Percentiles rank a stretch among this genome's conserved stretches.
These are phyloP conservation scores for Trematomus loennbergii DNA, from an alignment of 2,113 vertebrate species.

Conservation along the genomic window DNA sequence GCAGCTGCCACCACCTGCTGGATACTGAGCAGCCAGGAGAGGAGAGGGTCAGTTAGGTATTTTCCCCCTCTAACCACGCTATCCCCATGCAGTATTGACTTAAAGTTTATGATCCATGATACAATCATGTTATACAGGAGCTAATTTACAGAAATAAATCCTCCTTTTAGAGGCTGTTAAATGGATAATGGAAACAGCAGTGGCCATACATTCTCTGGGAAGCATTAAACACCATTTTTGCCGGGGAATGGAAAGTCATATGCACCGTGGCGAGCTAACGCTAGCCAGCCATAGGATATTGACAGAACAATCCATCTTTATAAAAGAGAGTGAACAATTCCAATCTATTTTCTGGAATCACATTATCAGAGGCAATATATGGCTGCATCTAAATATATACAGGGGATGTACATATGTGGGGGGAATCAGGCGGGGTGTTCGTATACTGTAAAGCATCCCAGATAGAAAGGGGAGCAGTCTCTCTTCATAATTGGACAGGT, in stretches of 20 bases:
- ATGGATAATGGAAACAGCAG: constrained; percentile 93
- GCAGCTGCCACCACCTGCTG: constrained; percentile 86
- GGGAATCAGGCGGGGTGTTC: constrained; percentile 19
- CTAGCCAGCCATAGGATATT: constrained; percentile 92
- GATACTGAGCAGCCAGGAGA: constrained; percentile 13
- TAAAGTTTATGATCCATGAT: constrained; percentile 97
- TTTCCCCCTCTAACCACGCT: constrained; percentile 80
- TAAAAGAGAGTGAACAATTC: constrained; percentile 96
- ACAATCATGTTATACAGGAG: constrained; percentile 90
- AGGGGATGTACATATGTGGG: constrained; percentile 80
- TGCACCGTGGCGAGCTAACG: constrained; percentile 87
- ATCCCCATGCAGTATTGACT: constrained; percentile 92
- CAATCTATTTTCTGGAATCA: constrained; percentile 94
- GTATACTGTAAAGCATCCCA: constrained; percentile 50
- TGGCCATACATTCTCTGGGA: constrained; percentile 88
- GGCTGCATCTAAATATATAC: constrained; percentile 93
- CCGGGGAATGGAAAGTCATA: constrained; percentile 90
- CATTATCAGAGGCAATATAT: constrained; percentile 95
- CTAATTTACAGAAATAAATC: constrained; percentile 97
- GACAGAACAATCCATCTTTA: constrained; percentile 97
- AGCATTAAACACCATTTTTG: constrained; percentile 94
- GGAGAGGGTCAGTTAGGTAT: constrained; percentile 77
- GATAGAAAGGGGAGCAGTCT: constrained; percentile 43
- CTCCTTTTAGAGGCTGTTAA: constrained; percentile 96
- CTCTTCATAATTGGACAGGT: constrained; percentile 86